These are phyloP conservation scores for Mythimna vitellina DNA, from an alignment of 2,888 invertebrate genomes.

Conservation along the genomic window DNA sequence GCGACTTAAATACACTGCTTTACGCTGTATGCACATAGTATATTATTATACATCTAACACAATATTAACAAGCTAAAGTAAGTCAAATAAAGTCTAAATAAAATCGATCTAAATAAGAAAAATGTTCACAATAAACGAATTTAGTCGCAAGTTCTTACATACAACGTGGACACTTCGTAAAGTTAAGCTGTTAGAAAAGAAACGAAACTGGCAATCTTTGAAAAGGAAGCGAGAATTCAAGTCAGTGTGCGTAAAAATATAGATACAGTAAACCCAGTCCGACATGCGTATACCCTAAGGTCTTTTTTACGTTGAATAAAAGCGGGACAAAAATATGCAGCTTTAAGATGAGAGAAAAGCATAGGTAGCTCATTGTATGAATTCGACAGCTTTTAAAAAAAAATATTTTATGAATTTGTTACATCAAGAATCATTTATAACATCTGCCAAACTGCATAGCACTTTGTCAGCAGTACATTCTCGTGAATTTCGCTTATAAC, in stretches of 20 bases:
- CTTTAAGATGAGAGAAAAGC: too few species aligned
- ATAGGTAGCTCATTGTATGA: too few species aligned
- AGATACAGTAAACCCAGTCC: conserved; percentile 7
- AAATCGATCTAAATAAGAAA: conserved; percentile 4
- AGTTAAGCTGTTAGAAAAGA: conserved; percentile 24
- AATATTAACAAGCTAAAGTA: neutral
- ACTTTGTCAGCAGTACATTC: too few species aligned
- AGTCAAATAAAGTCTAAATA: conserved; percentile 25
- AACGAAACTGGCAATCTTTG: conserved; percentile 24
- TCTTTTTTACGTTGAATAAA: too few species aligned
- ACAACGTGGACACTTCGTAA: conserved; percentile 18
- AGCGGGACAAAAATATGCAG: too few species aligned
- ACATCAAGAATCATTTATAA: too few species aligned
- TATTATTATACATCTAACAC: neutral
- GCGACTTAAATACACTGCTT: too few species aligned
- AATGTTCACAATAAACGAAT: conserved; percentile 7
- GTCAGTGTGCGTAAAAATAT: neutral
- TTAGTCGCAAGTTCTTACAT: conserved; percentile 1
- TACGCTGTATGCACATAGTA: too few species aligned
- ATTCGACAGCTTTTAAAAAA: too few species aligned
- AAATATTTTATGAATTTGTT: too few species aligned
- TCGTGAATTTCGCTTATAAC: too few species aligned
- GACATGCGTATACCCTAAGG: neutral
- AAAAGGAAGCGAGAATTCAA: conserved; percentile 14
- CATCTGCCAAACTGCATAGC: too few species aligned